These are phyloP conservation scores for Drosophila sulfurigaster DNA, from an alignment of 1,140 invertebrate species.

Conservation along the genomic window DNA sequence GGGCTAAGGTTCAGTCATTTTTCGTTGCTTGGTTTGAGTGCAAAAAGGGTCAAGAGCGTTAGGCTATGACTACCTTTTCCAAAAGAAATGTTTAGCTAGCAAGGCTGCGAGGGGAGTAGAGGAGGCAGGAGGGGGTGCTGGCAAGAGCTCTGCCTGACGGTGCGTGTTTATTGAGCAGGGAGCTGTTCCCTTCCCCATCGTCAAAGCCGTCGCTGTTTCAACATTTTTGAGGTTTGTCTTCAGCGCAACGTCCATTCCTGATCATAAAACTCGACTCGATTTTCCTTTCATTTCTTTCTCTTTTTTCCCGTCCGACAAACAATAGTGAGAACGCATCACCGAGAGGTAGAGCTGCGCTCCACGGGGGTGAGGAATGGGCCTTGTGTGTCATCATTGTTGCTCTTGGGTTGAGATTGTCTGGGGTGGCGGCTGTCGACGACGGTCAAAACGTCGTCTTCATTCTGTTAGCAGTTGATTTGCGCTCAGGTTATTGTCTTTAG, in stretches of 20 bases:
- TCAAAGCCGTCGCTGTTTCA: constrained; percentile 62
- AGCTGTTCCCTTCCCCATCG: neutral
- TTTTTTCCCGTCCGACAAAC: constrained; percentile 7
- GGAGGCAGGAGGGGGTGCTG: neutral
- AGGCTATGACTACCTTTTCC: constrained; percentile 59
- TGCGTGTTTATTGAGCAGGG: constrained; percentile 44
- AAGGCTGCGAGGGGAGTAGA: neutral
- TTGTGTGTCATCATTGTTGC: constrained; percentile 31
- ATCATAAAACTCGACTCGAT: constrained; percentile 70
- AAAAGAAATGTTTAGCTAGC: constrained; percentile 46
- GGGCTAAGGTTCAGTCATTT: constrained; percentile 9
- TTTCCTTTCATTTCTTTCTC: constrained; percentile 32
- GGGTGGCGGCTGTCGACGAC: constrained; percentile 8
- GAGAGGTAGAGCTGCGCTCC: neutral
- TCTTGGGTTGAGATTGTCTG: constrained; percentile 13
- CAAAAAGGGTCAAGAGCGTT: constrained; percentile 79
- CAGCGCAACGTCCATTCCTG: constrained; percentile 30
- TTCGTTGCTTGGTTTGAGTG: constrained; percentile 52
- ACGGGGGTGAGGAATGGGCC: neutral
- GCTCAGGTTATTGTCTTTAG: constrained; percentile 43
- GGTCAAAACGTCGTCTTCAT: constrained; percentile 16
- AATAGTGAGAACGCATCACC: constrained; percentile 18
- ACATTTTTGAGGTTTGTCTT: constrained; percentile 46
- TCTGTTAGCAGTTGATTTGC: constrained; percentile 37
- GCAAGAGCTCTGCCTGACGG: neutral